A percentile compares a stretch with the other conserved stretches of the same genome.
Conservation (phyloP, 2,888 invertebrate genomes). For the Sipunculus nudus region DNA sequence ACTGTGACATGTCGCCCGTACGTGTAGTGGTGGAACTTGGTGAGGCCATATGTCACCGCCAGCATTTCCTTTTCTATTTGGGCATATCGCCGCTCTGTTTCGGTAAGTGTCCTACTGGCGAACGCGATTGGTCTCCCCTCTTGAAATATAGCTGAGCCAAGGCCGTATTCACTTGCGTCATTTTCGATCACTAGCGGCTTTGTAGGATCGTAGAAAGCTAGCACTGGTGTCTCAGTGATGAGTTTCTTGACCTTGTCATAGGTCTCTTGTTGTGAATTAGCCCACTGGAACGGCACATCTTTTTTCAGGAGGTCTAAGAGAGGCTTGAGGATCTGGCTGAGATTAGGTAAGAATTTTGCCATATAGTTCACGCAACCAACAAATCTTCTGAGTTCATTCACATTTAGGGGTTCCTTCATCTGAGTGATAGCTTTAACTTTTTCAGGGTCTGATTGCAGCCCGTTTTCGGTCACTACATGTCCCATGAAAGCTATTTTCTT, state of each 20-base stretch:
- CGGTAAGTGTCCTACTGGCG: too few species aligned
- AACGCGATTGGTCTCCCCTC: too few species aligned
- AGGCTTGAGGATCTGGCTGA: slow-evolving; percentile 20
- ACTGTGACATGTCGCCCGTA: too few species aligned
- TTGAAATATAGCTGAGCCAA: too few species aligned
- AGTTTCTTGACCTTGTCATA: slow-evolving; percentile 32
- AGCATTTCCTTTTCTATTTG: too few species aligned
- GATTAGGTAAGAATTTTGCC: slow-evolving; percentile 23
- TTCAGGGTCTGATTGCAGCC: slow-evolving; percentile 30
- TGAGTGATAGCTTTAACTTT: slow-evolving; percentile 31
- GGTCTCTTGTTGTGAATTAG: slow-evolving; percentile 28
- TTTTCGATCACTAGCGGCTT: slow-evolving; percentile 26
- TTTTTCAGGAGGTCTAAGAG: slow-evolving; percentile 27
- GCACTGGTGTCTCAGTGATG: slow-evolving; percentile 27
- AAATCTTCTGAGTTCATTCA: slow-evolving; percentile 28
- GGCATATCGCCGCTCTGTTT: too few species aligned
- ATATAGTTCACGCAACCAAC: slow-evolving; percentile 34
- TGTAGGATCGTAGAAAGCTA: slow-evolving; percentile 29
- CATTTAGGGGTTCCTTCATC: slow-evolving; percentile 22
- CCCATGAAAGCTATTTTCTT: slow-evolving; percentile 28
- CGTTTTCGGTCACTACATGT: slow-evolving; percentile 25
- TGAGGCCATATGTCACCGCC: too few species aligned
- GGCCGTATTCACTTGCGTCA: slow-evolving; percentile 40
- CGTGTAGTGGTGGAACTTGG: too few species aligned
- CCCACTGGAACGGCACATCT: too few species aligned